phyloP scores from a whole-genome alignment of 2,888 invertebrate genomes.

The Polydesmus complanatus region DNA sequence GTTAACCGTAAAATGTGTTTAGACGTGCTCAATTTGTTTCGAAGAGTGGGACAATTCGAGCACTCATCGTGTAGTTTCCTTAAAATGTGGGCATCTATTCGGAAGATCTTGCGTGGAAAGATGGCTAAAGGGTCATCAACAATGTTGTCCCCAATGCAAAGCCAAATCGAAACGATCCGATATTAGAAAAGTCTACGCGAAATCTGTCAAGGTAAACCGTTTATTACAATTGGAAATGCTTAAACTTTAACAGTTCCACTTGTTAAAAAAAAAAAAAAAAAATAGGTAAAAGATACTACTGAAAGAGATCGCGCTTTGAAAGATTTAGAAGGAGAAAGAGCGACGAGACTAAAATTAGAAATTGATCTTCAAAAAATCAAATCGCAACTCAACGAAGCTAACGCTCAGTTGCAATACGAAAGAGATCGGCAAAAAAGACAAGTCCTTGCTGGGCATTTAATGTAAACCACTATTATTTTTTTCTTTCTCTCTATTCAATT shows the following conservation, averaged over 20 bases:
- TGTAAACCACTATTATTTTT: no score
- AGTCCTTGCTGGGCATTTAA: not conserved
- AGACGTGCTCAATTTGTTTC: slow-evolving; percentile 73
- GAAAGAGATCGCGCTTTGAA: slow-evolving; percentile 51
- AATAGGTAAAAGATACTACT: slow-evolving; percentile 57
- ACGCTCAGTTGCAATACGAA: slow-evolving; percentile 27
- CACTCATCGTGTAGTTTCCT: slow-evolving; percentile 65
- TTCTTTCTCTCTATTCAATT: no score
- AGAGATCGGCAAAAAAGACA: slow-evolving; percentile 17
- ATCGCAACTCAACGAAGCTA: slow-evolving; percentile 26
- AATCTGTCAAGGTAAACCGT: slow-evolving; percentile 40
- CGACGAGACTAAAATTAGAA: slow-evolving; percentile 46
- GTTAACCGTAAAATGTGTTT: no score
- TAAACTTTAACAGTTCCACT: no score
- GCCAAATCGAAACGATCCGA: slow-evolving; percentile 51
- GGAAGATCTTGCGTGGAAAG: slow-evolving; percentile 62
- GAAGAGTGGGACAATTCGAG: slow-evolving; percentile 79
- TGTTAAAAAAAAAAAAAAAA: no score
- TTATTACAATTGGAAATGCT: no score
- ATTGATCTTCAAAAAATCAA: slow-evolving; percentile 38
- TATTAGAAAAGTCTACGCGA: slow-evolving; percentile 64
- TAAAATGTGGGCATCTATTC: slow-evolving; percentile 86
- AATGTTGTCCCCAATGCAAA: slow-evolving; percentile 78
- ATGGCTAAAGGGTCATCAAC: slow-evolving; percentile 51
- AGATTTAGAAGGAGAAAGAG: slow-evolving; percentile 46